Conservation (phyloP, 2,888 invertebrate species). For the Auanema freiburgensis region DNA sequence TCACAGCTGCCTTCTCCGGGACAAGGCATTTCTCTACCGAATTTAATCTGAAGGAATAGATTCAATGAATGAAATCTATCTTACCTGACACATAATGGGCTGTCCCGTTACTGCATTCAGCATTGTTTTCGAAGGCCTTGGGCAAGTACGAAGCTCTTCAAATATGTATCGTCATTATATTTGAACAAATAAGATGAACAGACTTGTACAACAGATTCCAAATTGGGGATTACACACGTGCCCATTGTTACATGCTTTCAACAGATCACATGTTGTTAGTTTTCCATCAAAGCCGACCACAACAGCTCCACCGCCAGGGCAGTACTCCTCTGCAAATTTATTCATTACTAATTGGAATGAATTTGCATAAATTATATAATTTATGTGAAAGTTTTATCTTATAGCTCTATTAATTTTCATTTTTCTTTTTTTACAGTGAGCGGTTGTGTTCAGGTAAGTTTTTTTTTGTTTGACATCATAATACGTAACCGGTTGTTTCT, state of each 20-base stretch:
- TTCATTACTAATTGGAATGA: background rate
- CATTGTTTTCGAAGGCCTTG: constrained; percentile 50
- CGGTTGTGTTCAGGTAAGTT: background rate
- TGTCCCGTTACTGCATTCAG: constrained; percentile 44
- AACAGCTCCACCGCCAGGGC: constrained; percentile 57
- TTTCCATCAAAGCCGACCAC: constrained; percentile 39
- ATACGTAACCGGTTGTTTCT: constrained; percentile 14
- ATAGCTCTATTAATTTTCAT: background rate
- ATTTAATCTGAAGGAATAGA: constrained; percentile 24
- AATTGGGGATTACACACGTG: constrained; percentile 56
- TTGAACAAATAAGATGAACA: constrained; percentile 10
- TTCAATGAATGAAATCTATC: background rate
- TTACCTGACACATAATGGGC: constrained; percentile 52
- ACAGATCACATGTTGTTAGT: constrained; percentile 49
- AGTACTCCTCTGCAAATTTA: constrained; percentile 35
- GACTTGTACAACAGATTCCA: constrained; percentile 60
- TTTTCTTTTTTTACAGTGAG: no score
- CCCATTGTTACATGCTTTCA: constrained; percentile 44
- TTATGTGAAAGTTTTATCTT: background rate
- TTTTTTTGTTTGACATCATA: no score
- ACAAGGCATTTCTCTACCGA: constrained; percentile 38
- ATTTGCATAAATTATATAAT: background rate
- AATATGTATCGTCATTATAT: background rate
- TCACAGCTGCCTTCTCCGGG: constrained; percentile 50
- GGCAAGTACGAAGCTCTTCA: constrained; percentile 57